These are phyloP conservation scores for Archips crataeganus DNA, from an alignment of 2,888 invertebrate genomes.

Conservation along the genomic window DNA sequence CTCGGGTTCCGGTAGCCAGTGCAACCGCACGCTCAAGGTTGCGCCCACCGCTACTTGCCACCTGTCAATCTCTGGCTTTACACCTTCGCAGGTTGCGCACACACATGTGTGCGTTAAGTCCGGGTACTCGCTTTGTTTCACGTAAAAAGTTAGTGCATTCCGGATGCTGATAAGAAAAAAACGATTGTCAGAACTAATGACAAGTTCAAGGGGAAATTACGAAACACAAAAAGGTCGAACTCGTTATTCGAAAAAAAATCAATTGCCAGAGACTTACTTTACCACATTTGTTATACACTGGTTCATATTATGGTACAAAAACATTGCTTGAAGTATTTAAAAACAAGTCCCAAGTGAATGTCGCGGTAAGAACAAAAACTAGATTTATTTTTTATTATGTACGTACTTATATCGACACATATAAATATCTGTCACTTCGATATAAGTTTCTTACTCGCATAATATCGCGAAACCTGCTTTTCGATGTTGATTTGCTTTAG, in stretches of 20 bases:
- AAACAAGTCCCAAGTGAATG: constrained; percentile 32
- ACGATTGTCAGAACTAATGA: neutral
- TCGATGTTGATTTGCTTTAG: constrained; percentile 17
- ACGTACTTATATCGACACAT: no score
- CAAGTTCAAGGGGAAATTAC: constrained; percentile 14
- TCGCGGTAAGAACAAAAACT: constrained; percentile 26
- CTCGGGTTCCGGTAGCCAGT: constrained; percentile 50
- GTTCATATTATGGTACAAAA: constrained; percentile 15
- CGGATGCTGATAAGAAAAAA: neutral
- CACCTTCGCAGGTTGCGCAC: constrained; percentile 31
- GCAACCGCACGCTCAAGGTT: constrained; percentile 48
- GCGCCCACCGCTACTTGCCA: constrained; percentile 45
- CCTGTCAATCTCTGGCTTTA: constrained; percentile 49
- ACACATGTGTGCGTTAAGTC: constrained; percentile 28
- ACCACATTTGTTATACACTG: constrained; percentile 7
- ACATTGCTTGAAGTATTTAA: constrained; percentile 24
- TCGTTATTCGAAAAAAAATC: constrained; percentile 17
- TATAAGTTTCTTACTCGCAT: neutral
- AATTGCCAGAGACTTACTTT: constrained; percentile 26
- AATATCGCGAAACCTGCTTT: constrained; percentile 12
- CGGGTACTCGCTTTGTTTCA: constrained; percentile 37
- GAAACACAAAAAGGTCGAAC: constrained; percentile 21
- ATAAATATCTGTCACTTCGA: neutral
- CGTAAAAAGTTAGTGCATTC: neutral
- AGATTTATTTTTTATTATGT: neutral